phyloP scores from a whole-genome alignment of 2,797 vertebrate genomes.

The Tauraco hartlaubi region DNA sequence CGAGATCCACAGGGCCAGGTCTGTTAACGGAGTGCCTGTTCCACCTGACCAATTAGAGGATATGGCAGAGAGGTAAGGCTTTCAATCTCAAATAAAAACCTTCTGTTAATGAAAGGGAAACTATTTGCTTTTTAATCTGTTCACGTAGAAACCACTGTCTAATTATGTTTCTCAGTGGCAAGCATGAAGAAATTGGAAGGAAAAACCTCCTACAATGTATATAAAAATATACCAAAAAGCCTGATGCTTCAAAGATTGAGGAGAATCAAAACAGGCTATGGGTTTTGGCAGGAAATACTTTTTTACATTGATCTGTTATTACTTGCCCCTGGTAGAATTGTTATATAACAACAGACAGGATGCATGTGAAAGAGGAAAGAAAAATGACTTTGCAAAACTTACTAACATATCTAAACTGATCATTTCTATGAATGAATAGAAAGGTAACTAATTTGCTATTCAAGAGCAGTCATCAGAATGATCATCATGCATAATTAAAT shows the following conservation, averaged over 20 bases:
- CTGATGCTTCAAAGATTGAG: slow-evolving; percentile 6
- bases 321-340: slow-evolving; percentile 58
- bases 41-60: slow-evolving; percentile 96
- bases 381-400: slow-evolving; percentile 71
- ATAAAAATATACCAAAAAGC: background rate
- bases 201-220: background rate
- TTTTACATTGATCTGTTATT: slow-evolving; percentile 47
- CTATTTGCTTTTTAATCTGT: slow-evolving; percentile 14
- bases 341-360: slow-evolving; percentile 76
- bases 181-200: background rate
- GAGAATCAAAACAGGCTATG: background rate
- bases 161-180: background rate
- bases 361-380: slow-evolving; percentile 59
- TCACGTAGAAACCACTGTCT: background rate
- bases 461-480: background rate
- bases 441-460: slow-evolving; percentile 9
- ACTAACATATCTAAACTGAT: slow-evolving; percentile 14
- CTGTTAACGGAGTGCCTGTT: slow-evolving; percentile 94
- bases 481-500: slow-evolving; percentile 1
- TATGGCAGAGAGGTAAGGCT: slow-evolving; percentile 93
- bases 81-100: slow-evolving; percentile 3
- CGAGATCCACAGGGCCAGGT: slow-evolving; percentile 93
- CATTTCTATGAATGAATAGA: slow-evolving; percentile 23
- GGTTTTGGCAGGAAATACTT: slow-evolving; percentile 29
- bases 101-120: background rate